Evolutionary conservation across 2,888 invertebrate genomes (phyloP).

Genomic region (Idaea biselata): DNA sequence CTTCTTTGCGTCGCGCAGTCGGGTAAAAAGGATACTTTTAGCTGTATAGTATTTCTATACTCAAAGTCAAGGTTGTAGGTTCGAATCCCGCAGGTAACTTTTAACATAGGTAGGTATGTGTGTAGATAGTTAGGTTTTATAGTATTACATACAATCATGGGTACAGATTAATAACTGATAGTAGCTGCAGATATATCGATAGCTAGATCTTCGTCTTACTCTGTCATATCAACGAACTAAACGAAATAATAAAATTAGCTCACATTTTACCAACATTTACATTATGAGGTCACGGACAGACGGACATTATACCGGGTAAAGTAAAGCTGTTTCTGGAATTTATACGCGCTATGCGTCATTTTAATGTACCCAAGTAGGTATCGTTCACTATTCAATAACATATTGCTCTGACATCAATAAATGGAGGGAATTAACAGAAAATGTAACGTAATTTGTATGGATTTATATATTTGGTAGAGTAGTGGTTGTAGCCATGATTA

Average conservation of each 20-base stretch:
- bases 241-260: not conserved
- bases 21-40: no score
- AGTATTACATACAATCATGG: no score
- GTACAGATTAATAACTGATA: no score
- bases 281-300: slow-evolving; percentile 40
- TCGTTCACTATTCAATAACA: slow-evolving; percentile 1
- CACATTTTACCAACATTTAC: not conserved
- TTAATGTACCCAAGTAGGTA: slow-evolving; percentile 10
- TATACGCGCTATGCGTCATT: slow-evolving; percentile 37
- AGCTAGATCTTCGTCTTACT: not conserved
- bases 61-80: no score
- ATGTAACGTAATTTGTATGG: not conserved
- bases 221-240: not conserved
- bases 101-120: no score
- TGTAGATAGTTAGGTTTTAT: no score
- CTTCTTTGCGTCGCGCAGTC: no score
- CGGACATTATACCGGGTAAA: slow-evolving; percentile 21
- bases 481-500: no score
- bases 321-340: slow-evolving; percentile 35
- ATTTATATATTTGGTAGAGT: not conserved
- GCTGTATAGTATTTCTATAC: no score
- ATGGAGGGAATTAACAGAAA: not conserved
- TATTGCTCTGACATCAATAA: slow-evolving; percentile 12
- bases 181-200: no score
- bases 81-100: no score